Evolutionary conservation across 2,113 vertebrate species (phyloP).

Genomic region (Ceratotherium simum): DNA sequence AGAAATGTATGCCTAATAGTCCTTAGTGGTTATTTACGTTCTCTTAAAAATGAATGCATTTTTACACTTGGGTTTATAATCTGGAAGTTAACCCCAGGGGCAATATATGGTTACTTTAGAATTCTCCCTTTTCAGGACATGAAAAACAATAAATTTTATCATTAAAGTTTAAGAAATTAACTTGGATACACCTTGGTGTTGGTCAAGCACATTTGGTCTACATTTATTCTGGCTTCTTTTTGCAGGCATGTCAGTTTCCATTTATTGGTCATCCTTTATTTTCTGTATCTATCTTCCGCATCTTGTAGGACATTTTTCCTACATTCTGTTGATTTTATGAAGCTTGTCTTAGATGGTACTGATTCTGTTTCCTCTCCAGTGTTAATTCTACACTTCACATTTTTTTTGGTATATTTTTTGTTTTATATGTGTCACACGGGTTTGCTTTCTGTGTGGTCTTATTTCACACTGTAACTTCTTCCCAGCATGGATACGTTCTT

Average conservation of each 20-base stretch:
- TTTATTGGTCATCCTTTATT: background rate
- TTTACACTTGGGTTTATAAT: background rate
- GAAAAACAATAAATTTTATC: background rate
- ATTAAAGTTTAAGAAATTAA: background rate
- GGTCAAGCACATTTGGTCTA: no score
- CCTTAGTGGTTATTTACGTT: conserved; percentile 4
- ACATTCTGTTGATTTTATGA: background rate
- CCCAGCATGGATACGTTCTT: rapidly evolving
- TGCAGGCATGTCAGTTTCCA: background rate
- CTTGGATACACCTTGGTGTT: no score
- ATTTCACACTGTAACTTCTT: rapidly evolving
- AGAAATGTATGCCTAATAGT: background rate
- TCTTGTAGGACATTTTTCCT: background rate
- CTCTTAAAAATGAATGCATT: background rate
- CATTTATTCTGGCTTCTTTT: background rate
- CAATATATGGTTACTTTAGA: background rate
- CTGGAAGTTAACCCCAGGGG: background rate
- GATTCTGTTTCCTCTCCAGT: no score
- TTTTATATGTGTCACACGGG: rapidly evolving
- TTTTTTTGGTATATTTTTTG: background rate
- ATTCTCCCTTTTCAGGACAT: background rate
- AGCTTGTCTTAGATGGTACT: background rate
- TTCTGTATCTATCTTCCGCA: background rate
- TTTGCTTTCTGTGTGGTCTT: rapidly evolving
- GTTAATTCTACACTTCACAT: background rate